These are phyloP conservation scores for Willowsia nigromaculata DNA, from an alignment of 2,888 invertebrate genomes.

Conservation along the genomic window DNA sequence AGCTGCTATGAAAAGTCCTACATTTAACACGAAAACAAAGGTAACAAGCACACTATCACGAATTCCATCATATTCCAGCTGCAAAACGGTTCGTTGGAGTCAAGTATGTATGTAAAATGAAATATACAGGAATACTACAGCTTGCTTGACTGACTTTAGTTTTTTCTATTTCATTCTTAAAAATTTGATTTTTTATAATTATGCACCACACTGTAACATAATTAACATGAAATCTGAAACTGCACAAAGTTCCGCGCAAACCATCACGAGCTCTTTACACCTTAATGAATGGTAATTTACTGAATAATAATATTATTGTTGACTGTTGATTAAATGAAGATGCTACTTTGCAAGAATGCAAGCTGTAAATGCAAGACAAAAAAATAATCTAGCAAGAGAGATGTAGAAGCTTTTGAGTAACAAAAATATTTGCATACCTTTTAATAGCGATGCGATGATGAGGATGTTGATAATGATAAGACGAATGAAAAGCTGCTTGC, in stretches of 20 bases:
- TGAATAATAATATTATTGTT: not conserved
- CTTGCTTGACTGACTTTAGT: not conserved
- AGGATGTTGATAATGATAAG: not conserved
- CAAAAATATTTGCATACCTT: constrained; percentile 37
- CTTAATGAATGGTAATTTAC: too few species aligned
- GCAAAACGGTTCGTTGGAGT: too few species aligned
- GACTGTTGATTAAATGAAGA: not conserved
- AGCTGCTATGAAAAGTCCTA: too few species aligned
- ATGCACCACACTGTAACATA: constrained; percentile 11
- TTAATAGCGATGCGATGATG: not conserved
- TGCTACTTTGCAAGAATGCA: not conserved
- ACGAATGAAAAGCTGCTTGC: not conserved
- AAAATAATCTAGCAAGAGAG: not conserved
- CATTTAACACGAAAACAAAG: too few species aligned
- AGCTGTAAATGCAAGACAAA: not conserved
- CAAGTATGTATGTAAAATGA: too few species aligned
- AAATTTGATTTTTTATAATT: not conserved
- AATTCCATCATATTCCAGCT: too few species aligned
- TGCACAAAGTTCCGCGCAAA: not conserved
- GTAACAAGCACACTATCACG: too few species aligned
- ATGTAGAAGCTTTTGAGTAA: not conserved
- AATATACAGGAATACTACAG: not conserved
- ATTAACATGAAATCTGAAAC: too few species aligned
- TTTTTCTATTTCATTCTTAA: not conserved
- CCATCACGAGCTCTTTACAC: too few species aligned